A percentile compares a stretch with the other conserved stretches of the same genome.
phyloP scores from a whole-genome alignment of 2,888 invertebrate species.

The Achlya flavicornis region DNA sequence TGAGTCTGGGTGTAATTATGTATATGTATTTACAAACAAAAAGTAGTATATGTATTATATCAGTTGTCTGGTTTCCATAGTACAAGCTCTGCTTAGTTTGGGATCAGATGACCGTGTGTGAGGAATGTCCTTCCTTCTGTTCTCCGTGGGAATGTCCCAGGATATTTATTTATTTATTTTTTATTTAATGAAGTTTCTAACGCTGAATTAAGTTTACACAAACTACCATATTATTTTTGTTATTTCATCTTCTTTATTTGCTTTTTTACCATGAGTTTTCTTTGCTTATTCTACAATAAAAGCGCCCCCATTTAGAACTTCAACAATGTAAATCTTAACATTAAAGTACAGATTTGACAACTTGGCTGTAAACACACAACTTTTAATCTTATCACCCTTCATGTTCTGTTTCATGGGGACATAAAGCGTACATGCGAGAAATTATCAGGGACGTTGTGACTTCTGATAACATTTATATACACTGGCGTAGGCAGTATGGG shows the following conservation, averaged over 20 bases:
- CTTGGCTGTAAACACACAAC: constrained; percentile 7
- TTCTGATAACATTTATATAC: constrained; percentile 5
- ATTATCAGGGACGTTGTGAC: not conserved
- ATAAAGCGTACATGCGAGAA: constrained; percentile 6
- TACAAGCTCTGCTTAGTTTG: too few relatives aligned
- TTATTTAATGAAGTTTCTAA: not conserved
- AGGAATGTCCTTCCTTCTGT: too few relatives aligned
- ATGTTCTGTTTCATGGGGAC: constrained; percentile 5
- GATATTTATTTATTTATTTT: too few relatives aligned
- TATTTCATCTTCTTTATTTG: not conserved
- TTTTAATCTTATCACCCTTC: constrained; percentile 7
- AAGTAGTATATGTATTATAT: too few relatives aligned
- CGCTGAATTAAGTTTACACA: not conserved
- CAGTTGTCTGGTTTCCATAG: too few relatives aligned
- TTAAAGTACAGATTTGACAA: not conserved
- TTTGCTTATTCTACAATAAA: too few relatives aligned
- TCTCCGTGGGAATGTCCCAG: too few relatives aligned
- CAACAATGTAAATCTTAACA: not conserved
- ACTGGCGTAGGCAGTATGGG: not conserved
- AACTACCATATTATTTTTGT: not conserved
- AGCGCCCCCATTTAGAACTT: too few relatives aligned
- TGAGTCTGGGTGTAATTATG: too few relatives aligned
- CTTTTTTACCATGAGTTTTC: not conserved
- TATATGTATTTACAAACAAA: too few relatives aligned
- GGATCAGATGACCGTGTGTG: too few relatives aligned